Evolutionary conservation across 2,888 invertebrate genomes (phyloP), one percentile per base, ranked within the genome.

Genomic region (Ecliptopera silaceata): DNA sequence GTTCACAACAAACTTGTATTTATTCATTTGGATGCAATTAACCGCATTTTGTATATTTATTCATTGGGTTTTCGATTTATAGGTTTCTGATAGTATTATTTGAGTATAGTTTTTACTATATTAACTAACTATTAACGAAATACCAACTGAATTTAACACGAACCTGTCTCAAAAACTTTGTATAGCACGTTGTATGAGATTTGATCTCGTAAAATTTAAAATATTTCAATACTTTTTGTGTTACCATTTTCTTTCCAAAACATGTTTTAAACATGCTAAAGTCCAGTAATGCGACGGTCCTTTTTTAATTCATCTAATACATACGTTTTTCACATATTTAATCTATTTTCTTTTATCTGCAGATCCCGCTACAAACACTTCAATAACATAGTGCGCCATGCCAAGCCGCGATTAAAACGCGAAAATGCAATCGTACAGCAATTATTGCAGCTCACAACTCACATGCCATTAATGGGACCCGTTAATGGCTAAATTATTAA

Each of bases 401-500:
- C 20, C 34, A 22, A 15, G 4, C 22, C 11, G 22, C 41, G 20
- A 50, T 50, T 42, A 34, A 42, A 32, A 15, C 22, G 32, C 22
- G 32, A 34, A 50, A 50, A 50, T 50, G 49, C 22, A 41, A 49
- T 49, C 32, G 42, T 18, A 4, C 11, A 22, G 34, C 49, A 50
- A 42, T 42, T 13, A 20, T 12, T 42, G 41, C 36, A 15, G 15
- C 15, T 6, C 36, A 36, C 42, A 20, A 50, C 22, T 32, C 49
- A 42, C 49, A 6, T 22, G 22, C 42, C 10, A 20, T 10, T 34
- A 31, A 42, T 22, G 36, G 17, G 26, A 22, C 18, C 17, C 3
- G 17, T 26, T 51, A 51, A 51, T 51, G 51, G 10, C 51, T 51
- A 17, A 22, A 51, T 51, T 43, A 51, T 15, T 15, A 15, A 8